These are phyloP conservation scores for Rallus crepitans DNA, from an alignment of 2,797 vertebrate genomes.

Conservation along the genomic window DNA sequence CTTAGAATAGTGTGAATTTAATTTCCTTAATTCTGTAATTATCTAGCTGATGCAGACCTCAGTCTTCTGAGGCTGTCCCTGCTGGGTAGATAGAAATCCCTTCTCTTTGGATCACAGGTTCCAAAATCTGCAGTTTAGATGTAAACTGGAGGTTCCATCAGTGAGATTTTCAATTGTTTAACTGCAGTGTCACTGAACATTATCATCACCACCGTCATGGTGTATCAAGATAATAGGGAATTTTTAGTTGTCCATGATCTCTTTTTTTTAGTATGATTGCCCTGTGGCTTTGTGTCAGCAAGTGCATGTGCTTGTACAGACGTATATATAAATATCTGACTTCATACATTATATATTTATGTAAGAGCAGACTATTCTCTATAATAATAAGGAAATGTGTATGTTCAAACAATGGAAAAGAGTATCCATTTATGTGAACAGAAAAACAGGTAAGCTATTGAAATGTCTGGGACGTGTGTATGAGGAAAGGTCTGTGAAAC, in stretches of 20 bases:
- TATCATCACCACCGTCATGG: no score
- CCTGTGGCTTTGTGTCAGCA: neutral
- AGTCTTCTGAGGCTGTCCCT: accelerated
- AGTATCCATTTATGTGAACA: neutral
- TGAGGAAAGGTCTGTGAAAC: neutral
- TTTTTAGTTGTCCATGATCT: neutral
- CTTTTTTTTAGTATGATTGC: neutral
- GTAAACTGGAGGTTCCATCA: neutral
- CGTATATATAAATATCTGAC: neutral
- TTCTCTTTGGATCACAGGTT: neutral
- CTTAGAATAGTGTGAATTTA: neutral
- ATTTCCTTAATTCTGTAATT: neutral
- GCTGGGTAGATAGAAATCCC: accelerated
- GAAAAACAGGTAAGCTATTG: neutral
- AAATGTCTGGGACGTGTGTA: neutral
- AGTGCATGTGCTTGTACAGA: neutral
- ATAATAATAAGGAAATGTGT: neutral
- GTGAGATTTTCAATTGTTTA: neutral
- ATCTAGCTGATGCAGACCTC: neutral
- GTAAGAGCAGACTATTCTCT: neutral
- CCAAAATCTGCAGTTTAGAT: neutral
- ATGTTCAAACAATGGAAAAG: neutral
- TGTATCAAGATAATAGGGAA: neutral
- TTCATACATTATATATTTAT: neutral
- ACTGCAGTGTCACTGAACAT: neutral